phyloP scores from a whole-genome alignment of 2,113 vertebrate genomes.

The Leucopsar rothschildi region DNA sequence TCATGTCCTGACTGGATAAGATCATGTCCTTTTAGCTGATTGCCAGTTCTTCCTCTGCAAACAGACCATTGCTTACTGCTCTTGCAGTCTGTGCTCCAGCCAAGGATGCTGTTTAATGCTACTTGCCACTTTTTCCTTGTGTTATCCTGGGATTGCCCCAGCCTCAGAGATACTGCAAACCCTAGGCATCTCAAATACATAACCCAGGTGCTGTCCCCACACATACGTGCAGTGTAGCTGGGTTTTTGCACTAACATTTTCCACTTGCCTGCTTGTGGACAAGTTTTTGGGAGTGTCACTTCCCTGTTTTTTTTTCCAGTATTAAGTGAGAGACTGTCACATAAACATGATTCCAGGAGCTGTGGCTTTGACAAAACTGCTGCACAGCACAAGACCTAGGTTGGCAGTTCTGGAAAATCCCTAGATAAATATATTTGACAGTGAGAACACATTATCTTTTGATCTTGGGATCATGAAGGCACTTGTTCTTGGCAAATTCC shows the following conservation, averaged over 20 bases:
- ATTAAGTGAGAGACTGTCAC: neutral
- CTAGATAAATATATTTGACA: neutral
- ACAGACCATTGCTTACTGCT: neutral
- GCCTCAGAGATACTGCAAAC: neutral
- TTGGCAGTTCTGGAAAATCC: neutral
- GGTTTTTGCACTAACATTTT: neutral
- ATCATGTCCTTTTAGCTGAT: neutral
- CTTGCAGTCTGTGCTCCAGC: neutral
- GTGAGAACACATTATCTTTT: neutral
- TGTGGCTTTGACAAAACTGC: neutral
- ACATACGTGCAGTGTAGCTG: neutral
- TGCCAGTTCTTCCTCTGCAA: neutral
- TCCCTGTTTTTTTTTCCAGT: neutral
- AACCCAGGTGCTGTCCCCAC: neutral
- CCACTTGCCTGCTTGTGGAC: neutral
- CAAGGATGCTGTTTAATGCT: neutral
- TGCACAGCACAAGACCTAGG: neutral
- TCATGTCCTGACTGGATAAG: neutral
- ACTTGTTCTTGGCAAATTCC: conserved; percentile 14
- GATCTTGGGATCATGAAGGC: conserved; percentile 7
- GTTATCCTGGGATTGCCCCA: neutral
- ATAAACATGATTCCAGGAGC: neutral
- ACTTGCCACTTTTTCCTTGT: neutral
- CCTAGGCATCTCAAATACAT: neutral
- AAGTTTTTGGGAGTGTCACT: neutral